Percentiles rank a stretch among this genome's conserved stretches.
Conservation (phyloP, 2,888 invertebrate genomes). For the Cecidostiba fungosa region DNA sequence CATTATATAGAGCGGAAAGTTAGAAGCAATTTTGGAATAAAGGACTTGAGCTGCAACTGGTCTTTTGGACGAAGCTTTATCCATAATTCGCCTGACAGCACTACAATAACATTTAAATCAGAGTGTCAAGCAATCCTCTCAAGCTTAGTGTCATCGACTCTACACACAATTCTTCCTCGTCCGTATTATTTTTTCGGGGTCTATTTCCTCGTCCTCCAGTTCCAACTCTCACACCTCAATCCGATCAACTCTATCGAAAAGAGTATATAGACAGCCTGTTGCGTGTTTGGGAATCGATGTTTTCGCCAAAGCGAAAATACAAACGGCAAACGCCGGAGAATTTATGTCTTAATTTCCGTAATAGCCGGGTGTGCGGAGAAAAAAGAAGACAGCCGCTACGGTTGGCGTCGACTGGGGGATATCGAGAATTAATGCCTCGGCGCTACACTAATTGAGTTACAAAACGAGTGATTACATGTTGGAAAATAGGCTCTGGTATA, state of each 20-base stretch:
- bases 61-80: no score
- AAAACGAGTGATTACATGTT: background rate
- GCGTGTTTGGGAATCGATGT: background rate
- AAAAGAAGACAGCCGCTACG: background rate
- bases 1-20: background rate
- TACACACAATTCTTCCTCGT: background rate
- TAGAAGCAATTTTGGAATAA: no score
- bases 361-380: background rate
- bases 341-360: constrained; percentile 13
- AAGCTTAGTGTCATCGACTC: background rate
- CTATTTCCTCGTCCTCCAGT: background rate
- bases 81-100: no score
- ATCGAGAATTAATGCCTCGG: constrained; percentile 1
- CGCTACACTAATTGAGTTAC: background rate
- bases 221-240: background rate
- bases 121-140: background rate
- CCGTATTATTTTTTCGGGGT: background rate
- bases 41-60: no score
- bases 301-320: background rate
- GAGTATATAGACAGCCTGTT: background rate
- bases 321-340: background rate
- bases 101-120: no score
- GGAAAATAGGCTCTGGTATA: background rate
- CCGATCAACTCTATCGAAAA: background rate
- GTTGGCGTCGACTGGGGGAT: background rate